Conservation (phyloP, 1,140 invertebrate species). For the Drosophila eugracilis region DNA sequence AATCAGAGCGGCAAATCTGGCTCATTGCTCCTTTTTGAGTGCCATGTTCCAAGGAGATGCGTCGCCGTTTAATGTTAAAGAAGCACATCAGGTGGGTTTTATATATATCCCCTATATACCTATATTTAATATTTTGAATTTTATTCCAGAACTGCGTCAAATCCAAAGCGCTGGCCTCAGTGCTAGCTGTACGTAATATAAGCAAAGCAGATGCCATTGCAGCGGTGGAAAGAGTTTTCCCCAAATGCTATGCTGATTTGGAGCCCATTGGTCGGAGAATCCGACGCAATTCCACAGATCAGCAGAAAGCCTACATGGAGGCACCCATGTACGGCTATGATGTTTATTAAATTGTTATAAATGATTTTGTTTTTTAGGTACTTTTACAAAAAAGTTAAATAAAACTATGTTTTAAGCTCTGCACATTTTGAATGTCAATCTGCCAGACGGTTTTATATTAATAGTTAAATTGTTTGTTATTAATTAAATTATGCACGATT, state of each 20-base stretch:
- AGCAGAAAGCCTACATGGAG: conserved; percentile 91
- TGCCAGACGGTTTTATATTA: conserved; percentile 12
- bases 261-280: conserved; percentile 96
- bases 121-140: not conserved
- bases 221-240: conserved; percentile 95
- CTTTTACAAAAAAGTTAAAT: conserved; percentile 26
- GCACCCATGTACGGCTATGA: conserved; percentile 92
- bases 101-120: not conserved
- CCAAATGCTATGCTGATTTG: conserved; percentile 96
- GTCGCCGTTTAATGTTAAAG: conserved; percentile 89
- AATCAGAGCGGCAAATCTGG: conserved; percentile 95
- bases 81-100: conserved; percentile 88
- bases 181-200: conserved; percentile 92
- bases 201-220: conserved; percentile 89
- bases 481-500: conserved; percentile 62
- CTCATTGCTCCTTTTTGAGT: conserved; percentile 95
- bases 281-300: conserved; percentile 91
- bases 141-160: conserved; percentile 93
- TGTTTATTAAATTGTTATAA: conserved; percentile 73
- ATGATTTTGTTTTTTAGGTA: conserved; percentile 30
- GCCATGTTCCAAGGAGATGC: conserved; percentile 92
- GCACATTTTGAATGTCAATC: conserved; percentile 11
- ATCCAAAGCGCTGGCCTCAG: conserved; percentile 92
- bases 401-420: conserved; percentile 47
- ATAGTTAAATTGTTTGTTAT: conserved; percentile 41